Base-by-base conservation (phyloP, 2,113 vertebrate genomes). In the Sialia sialis region DNA sequence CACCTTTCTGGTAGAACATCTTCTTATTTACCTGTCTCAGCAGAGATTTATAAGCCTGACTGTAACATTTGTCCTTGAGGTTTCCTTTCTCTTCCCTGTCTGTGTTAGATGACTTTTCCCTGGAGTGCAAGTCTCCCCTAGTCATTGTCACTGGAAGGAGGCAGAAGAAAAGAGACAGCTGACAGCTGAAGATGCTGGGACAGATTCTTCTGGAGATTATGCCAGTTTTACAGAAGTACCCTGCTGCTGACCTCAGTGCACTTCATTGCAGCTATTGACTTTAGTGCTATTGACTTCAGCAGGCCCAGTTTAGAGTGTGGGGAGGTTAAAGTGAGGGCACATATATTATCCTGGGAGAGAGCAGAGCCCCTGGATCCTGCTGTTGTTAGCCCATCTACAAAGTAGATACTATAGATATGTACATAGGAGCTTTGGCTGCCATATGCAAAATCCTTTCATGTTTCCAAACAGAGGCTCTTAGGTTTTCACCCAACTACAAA, bases 1-100 rank as follows among this genome's bases (percentile, higher is more conserved):
- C 44, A 9, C 55, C 30, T 87, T 30, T 89, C 62, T 89, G 44
- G 36, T 85, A 52, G 68, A 84, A 46, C 38, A 77, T 41, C 46
- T 94, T 77, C 38, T 69, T 80, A 92, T 94, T 93, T 90, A 66
- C 20, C 32, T 95, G 69, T 73, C 44, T 85, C 87, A 77, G 32
- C 38, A 60, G 32, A 96, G 58, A 64, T 89, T 94, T 93, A 73
- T 92, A 82, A 66, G 56, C 30, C 58, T 84, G 41, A 39, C 58
- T n/a, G 67, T 62, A 63, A 16, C 25, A 55, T 94, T 85, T 94
- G 90, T 86, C 67, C 41, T 91, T 89, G 60, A 18, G 7, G 9
- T 90, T 95, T 66, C 58, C 73, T 94, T 90, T 70, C 70, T 94
- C 88, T 73, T 14, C 56, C 41, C 20, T 4, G 12, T 13, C 56